phyloP scores from a whole-genome alignment of 1,140 invertebrate genomes.

The Drosophila gunungcola region DNA sequence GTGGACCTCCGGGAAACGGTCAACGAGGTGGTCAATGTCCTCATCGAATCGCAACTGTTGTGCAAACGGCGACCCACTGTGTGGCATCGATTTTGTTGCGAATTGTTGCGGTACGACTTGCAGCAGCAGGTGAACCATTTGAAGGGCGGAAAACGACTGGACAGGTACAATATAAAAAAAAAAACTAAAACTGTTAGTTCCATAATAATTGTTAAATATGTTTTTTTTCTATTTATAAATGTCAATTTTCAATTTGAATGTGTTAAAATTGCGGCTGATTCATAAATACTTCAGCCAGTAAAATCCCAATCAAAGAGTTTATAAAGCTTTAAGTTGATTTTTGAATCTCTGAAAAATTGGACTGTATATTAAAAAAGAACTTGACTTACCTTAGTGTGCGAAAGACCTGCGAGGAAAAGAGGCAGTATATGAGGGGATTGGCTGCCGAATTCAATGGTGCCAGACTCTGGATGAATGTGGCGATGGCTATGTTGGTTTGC shows the following conservation, averaged over 20 bases:
- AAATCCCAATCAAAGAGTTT: too few relatives aligned
- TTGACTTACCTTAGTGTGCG: slow-evolving; percentile 91
- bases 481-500: slow-evolving; percentile 92
- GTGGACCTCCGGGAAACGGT: slow-evolving; percentile 78
- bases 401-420: slow-evolving; percentile 96
- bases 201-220: too few relatives aligned
- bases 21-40: slow-evolving; percentile 81
- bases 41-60: slow-evolving; percentile 83
- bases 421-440: slow-evolving; percentile 97
- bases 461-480: slow-evolving; percentile 96
- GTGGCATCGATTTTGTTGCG: slow-evolving; percentile 72
- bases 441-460: slow-evolving; percentile 97
- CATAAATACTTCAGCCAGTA: too few relatives aligned
- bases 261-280: too few relatives aligned
- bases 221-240: too few relatives aligned
- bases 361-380: too few relatives aligned
- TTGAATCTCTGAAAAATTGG: too few relatives aligned
- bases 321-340: too few relatives aligned
- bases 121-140: slow-evolving; percentile 85
- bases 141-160: slow-evolving; percentile 85
- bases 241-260: too few relatives aligned
- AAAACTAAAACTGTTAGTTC: too few relatives aligned
- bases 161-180: neutral
- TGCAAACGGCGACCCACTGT: slow-evolving; percentile 76
- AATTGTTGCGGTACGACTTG: slow-evolving; percentile 79